Conservation (phyloP, 2,888 invertebrate species). For the Ellobium chinense region DNA sequence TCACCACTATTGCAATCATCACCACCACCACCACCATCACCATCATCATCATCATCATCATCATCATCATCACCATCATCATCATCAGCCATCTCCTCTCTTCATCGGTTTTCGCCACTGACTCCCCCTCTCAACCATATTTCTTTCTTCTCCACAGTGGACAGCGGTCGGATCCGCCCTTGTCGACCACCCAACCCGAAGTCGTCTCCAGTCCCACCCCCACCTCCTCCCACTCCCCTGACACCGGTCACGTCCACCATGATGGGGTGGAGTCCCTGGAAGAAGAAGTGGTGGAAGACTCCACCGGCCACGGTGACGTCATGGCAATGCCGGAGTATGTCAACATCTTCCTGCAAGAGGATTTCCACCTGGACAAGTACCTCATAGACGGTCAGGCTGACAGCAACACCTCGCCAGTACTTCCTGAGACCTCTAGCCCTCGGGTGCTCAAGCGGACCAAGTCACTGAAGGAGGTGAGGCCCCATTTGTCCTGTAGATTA, state of each 20-base stretch:
- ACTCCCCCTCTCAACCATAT: too few relatives aligned
- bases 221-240: background rate
- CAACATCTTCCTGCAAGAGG: constrained; percentile 48
- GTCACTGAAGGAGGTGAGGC: constrained; percentile 7
- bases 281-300: background rate
- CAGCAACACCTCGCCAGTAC: background rate
- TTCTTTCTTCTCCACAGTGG: background rate
- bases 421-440: background rate
- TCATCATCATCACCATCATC: constrained; percentile 2
- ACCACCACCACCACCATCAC: constrained; percentile 10
- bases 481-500: too few relatives aligned
- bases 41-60: constrained; percentile 12
- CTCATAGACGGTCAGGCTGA: constrained; percentile 8
- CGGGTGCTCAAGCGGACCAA: background rate
- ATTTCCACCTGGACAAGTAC: constrained; percentile 25
- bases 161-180: background rate
- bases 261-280: background rate
- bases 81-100: background rate
- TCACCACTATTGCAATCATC: too few relatives aligned
- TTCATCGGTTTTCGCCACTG: too few relatives aligned
- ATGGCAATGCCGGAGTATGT: constrained; percentile 43
- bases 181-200: background rate
- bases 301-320: background rate
- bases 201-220: background rate
- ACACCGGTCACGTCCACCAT: background rate